phyloP scores from a whole-genome alignment of 2,888 invertebrate species.

The Drosophila barbarae region DNA sequence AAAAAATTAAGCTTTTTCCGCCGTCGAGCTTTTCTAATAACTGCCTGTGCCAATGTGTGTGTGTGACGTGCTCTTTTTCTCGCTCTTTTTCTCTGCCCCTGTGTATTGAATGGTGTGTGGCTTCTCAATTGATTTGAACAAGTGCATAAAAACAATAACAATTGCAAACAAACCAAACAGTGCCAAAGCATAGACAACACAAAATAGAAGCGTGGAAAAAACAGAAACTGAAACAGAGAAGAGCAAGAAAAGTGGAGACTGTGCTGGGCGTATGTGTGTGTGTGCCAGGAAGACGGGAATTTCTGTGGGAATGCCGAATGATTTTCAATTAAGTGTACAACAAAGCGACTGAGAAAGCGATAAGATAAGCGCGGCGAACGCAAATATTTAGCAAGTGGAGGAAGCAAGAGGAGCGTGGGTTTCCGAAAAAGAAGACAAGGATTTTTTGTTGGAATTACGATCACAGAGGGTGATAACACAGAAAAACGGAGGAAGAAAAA shows the following conservation, averaged over 20 bases:
- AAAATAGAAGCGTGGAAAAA: constrained; percentile 33
- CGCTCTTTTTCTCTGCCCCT: constrained; percentile 14
- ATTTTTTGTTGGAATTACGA: constrained; percentile 35
- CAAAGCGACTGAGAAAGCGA: constrained; percentile 47
- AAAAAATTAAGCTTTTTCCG: constrained; percentile 12
- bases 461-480: constrained; percentile 25
- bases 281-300: constrained; percentile 32
- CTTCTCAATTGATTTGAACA: constrained; percentile 68
- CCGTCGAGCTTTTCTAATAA: constrained; percentile 39
- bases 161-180: constrained; percentile 44
- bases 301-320: constrained; percentile 40
- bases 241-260: constrained; percentile 53
- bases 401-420: constrained; percentile 35
- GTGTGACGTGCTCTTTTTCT: constrained; percentile 12
- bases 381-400: constrained; percentile 64
- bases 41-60: constrained; percentile 42
- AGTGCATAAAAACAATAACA: constrained; percentile 69
- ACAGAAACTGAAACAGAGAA: constrained; percentile 38
- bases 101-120: constrained; percentile 40
- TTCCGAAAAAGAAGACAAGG: constrained; percentile 26
- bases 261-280: constrained; percentile 11
- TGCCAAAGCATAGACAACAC: constrained; percentile 48
- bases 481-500: constrained; percentile 9
- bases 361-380: constrained; percentile 56
- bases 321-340: constrained; percentile 69